These are phyloP conservation scores for Parelbella ahira DNA, from an alignment of 2,888 invertebrate species.

Conservation along the genomic window DNA sequence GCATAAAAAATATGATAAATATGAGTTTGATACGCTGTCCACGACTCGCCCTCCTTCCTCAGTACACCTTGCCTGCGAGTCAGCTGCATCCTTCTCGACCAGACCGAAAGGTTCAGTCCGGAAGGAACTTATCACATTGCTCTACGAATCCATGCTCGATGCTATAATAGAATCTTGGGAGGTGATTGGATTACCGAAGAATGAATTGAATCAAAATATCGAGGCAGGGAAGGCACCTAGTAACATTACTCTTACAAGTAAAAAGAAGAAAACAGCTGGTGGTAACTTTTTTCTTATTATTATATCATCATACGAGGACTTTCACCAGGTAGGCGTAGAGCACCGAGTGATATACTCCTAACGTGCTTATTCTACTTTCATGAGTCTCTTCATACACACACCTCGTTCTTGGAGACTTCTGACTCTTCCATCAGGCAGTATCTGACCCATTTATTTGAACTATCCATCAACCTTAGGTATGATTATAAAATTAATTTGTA, in stretches of 20 bases:
- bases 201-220: conserved; percentile 31
- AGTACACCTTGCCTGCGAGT: conserved; percentile 40
- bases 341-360: too few species aligned
- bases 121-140: conserved; percentile 54
- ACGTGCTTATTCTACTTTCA: too few species aligned
- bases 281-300: conserved; percentile 7
- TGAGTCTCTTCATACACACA: too few species aligned
- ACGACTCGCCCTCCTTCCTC: conserved; percentile 39
- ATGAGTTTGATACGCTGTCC: conserved; percentile 36
- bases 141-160: conserved; percentile 66
- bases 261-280: conserved; percentile 46
- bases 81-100: conserved; percentile 31
- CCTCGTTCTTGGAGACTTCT: neutral
- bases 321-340: too few species aligned
- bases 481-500: too few species aligned
- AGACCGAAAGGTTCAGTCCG: conserved; percentile 49
- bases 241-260: conserved; percentile 43
- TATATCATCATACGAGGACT: too few species aligned
- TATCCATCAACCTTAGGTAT: too few species aligned
- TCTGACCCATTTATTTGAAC: too few species aligned
- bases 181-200: conserved; percentile 41
- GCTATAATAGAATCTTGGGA: conserved; percentile 63
- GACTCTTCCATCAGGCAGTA: too few species aligned
- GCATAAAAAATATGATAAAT: conserved; percentile 27
- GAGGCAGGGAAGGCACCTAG: conserved; percentile 46